These are phyloP conservation scores for Protophormia terraenovae DNA, from an alignment of 2,888 invertebrate genomes.

Conservation along the genomic window DNA sequence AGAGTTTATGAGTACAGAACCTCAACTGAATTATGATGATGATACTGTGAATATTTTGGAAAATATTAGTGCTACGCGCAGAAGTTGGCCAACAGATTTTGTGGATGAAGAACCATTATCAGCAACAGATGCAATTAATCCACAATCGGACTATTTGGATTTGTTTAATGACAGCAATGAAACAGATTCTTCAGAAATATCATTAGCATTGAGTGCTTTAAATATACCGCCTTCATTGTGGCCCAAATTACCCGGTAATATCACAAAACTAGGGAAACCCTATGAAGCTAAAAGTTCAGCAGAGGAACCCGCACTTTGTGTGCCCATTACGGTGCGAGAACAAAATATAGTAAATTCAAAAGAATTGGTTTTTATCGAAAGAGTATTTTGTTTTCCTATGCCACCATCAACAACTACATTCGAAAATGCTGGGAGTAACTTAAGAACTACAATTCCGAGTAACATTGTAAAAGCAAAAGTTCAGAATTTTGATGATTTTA, in stretches of 20 bases:
- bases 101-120: conserved; percentile 69
- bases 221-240: conserved; percentile 72
- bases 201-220: conserved; percentile 73
- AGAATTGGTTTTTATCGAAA: conserved; percentile 72
- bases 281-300: conserved; percentile 74
- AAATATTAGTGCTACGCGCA: conserved; percentile 50
- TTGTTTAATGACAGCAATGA: not conserved
- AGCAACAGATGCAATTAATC: conserved; percentile 28
- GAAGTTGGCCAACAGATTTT: conserved; percentile 77
- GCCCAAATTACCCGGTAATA: conserved; percentile 74
- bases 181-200: conserved; percentile 67
- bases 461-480: conserved; percentile 35
- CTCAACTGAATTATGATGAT: conserved; percentile 16
- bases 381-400: conserved; percentile 76
- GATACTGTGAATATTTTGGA: not conserved
- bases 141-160: not conserved
- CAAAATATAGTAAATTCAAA: conserved; percentile 70
- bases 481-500: conserved; percentile 51
- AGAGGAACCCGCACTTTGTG: conserved; percentile 77
- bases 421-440: not conserved
- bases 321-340: conserved; percentile 75
- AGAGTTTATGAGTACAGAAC: not conserved
- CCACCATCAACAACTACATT: conserved; percentile 62
- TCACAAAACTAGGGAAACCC: conserved; percentile 75
- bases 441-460: not conserved